phyloP scores from a whole-genome alignment of 2,888 invertebrate species.

The Leuctra nigra region DNA sequence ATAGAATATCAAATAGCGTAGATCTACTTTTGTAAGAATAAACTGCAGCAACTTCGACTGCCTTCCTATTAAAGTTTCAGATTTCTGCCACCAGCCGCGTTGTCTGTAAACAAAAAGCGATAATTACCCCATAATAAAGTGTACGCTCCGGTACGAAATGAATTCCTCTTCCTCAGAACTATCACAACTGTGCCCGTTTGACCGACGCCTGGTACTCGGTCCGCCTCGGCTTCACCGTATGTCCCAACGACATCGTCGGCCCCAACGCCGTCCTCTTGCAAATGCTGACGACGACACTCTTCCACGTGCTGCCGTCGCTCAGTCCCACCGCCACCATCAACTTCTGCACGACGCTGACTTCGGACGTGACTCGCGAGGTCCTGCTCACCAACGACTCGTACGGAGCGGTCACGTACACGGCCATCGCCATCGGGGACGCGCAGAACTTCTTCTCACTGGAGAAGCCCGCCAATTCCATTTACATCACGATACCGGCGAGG shows the following conservation, averaged over 20 bases:
- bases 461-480: slow-evolving; percentile 22
- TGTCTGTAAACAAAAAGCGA: too few species aligned
- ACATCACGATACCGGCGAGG: slow-evolving; percentile 29
- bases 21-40: too few species aligned
- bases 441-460: slow-evolving; percentile 30
- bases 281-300: slow-evolving; percentile 50
- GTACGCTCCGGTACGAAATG: too few species aligned
- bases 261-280: slow-evolving; percentile 53
- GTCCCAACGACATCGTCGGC: slow-evolving; percentile 45
- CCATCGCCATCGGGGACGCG: slow-evolving; percentile 34
- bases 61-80: too few species aligned
- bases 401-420: slow-evolving; percentile 30
- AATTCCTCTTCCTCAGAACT: slow-evolving; percentile 32
- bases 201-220: slow-evolving; percentile 49
- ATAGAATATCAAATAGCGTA: too few species aligned
- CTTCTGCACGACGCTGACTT: slow-evolving; percentile 14
- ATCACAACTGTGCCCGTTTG: slow-evolving; percentile 52
- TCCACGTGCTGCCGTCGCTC: slow-evolving; percentile 48
- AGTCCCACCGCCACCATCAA: slow-evolving; percentile 32
- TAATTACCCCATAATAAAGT: too few species aligned
- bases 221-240: slow-evolving; percentile 48
- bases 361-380: slow-evolving; percentile 28
- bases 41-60: too few species aligned
- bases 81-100: too few species aligned
- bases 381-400: slow-evolving; percentile 31